Base-by-base conservation (phyloP, 2,113 vertebrate species). In the Sigmodon hispidus region DNA sequence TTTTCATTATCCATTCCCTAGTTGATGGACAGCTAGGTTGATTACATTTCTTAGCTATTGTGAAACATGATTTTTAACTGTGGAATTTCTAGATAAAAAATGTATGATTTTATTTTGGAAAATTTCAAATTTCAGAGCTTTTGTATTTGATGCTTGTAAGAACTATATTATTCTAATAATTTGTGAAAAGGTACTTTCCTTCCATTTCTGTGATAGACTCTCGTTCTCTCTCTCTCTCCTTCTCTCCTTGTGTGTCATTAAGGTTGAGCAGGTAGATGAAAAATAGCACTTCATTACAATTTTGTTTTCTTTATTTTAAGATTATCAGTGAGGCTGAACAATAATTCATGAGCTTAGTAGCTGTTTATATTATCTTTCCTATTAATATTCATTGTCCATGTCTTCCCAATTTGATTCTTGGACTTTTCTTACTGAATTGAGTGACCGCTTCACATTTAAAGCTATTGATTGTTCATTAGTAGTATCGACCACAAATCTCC, bases 21-120 rank as follows among this genome's bases (percentile, higher is more conserved):
- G 52, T n/a, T 80, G 79, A 40, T 40, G 24, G 80, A 61, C 40
- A 85, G 40, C 29, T 45, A 34, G 29, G 29, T 40, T 3, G 81
- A 85, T 45, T 65, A 11, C 59, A 85, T 85, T 21, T 48, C 40
- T 65, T 85, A 34, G 81, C 15, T 65, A 65, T 65, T 34, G 31
- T 90, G 43, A 45, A 90, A 22, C 70, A 65, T 95, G 12, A 55
- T 90, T 48, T 29, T 67, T 89, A 79, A 29, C 12, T 59, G 16
- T 48, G 29, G 24, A 91, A 89, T 93, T 91, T 59, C 43, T 79
- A 34, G 7, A 86, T 76, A 19, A 86, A 91, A 91, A 22, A 92
- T n/a, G 22, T 86, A 59, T 12, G 90, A 72, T 91, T 96, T 96
- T 40, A 70, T 72, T 95, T 67, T 59, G 40, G 67, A 94, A 95